phyloP scores from a whole-genome alignment of 2,888 invertebrate species.

The Drymonia ruficornis region DNA sequence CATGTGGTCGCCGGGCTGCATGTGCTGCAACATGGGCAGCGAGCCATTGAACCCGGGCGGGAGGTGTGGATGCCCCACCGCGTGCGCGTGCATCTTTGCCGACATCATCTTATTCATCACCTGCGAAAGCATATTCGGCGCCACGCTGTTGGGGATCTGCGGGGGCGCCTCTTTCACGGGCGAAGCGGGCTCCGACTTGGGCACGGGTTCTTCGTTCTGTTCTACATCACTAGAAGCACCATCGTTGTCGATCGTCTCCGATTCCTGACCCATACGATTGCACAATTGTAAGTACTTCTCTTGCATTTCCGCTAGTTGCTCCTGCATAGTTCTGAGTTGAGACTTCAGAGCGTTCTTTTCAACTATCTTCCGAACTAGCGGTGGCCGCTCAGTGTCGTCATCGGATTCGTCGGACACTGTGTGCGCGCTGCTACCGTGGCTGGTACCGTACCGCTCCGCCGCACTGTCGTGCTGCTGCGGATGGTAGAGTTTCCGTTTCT shows the following conservation, averaged over 20 bases:
- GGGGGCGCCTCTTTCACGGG: conserved; percentile 82
- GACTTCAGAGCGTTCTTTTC: conserved; percentile 94
- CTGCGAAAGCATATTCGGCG: conserved; percentile 85
- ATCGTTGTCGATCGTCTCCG: conserved; percentile 90
- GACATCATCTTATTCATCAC: conserved; percentile 88
- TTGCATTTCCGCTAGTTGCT: conserved; percentile 95
- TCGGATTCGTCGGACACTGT: conserved; percentile 88
- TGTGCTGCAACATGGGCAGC: conserved; percentile 84
- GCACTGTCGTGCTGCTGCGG: conserved; percentile 95
- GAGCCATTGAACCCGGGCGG: conserved; percentile 86
- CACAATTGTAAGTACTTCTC: conserved; percentile 95
- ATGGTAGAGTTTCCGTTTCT: conserved; percentile 97
- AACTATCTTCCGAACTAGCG: conserved; percentile 92
- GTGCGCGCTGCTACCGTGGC: conserved; percentile 77
- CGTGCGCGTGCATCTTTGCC: conserved; percentile 85
- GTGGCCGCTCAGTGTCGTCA: conserved; percentile 90
- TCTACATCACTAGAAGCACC: conserved; percentile 91
- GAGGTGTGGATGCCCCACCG: conserved; percentile 80
- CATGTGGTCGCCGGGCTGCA: conserved; percentile 81
- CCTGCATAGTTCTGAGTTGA: conserved; percentile 94
- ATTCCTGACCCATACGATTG: conserved; percentile 92
- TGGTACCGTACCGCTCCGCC: conserved; percentile 84
- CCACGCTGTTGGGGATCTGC: conserved; percentile 66
- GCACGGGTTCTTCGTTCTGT: conserved; percentile 77
- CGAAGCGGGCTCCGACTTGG: conserved; percentile 85